Evolutionary conservation across 2,888 invertebrate genomes (phyloP).

Genomic region (Pollenia griseotomentosa): DNA sequence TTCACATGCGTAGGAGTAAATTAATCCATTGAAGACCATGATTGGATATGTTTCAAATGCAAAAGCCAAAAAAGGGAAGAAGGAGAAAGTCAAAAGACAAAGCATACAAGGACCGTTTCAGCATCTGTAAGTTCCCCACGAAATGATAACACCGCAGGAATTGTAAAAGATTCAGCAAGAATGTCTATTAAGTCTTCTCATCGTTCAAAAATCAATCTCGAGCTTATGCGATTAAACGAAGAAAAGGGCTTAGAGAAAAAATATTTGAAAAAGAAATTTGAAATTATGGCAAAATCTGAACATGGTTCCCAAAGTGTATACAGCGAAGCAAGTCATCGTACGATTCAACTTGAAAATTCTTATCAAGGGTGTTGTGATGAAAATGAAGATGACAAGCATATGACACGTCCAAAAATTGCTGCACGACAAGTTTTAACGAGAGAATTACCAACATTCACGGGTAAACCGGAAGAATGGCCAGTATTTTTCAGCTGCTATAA

Average conservation of each 20-base stretch:
- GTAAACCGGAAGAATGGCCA: constrained; percentile 15
- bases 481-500: constrained; percentile 9
- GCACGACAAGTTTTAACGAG: background rate
- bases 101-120: background rate
- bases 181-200: background rate
- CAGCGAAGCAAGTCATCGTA: background rate
- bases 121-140: background rate
- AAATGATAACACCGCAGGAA: background rate
- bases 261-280: background rate
- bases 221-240: constrained; percentile 7
- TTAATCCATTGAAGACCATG: background rate
- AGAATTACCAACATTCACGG: background rate
- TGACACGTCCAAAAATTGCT: constrained; percentile 16
- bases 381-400: background rate
- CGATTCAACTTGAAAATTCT: background rate
- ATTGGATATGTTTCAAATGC: background rate
- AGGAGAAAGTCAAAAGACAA: background rate
- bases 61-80: too few species aligned
- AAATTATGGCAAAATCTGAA: constrained; percentile 20
- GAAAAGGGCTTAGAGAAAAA: constrained; percentile 1
- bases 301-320: background rate
- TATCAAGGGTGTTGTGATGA: background rate
- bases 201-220: background rate
- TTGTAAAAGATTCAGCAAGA: background rate
- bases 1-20: background rate